Percentiles rank a stretch among this genome's conserved stretches.
Evolutionary conservation across 1,140 invertebrate genomes (phyloP).

Genomic region (Penaeus indicus): DNA sequence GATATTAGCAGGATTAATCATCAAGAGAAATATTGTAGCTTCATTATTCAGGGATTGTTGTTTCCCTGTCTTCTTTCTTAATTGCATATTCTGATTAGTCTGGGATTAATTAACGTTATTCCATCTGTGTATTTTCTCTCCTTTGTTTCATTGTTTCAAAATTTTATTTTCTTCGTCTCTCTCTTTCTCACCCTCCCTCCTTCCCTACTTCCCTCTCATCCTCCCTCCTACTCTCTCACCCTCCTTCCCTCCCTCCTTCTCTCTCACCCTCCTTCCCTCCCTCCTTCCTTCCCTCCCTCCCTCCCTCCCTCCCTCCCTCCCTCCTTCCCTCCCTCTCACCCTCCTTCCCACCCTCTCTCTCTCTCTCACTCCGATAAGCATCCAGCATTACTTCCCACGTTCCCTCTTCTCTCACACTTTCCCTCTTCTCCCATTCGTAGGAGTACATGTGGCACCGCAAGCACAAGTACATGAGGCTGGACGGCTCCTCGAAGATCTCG

Average conservation of each 20-base stretch:
- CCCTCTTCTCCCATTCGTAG: slow-evolving; percentile 70
- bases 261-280: too few species aligned
- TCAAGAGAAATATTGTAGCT: too few species aligned
- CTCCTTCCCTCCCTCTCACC: not conserved
- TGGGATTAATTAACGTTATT: too few species aligned
- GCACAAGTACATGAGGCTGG: slow-evolving; percentile 91
- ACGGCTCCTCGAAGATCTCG: slow-evolving; percentile 93
- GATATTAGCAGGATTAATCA: too few species aligned
- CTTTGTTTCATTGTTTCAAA: too few species aligned
- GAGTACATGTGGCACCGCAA: slow-evolving; percentile 95
- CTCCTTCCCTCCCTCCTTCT: not conserved
- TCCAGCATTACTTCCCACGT: too few species aligned
- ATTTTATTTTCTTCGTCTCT: not conserved
- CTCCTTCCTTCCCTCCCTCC: not conserved
- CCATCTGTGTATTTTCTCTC: too few species aligned
- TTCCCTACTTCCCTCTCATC: not conserved
- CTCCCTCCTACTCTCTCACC: not conserved
- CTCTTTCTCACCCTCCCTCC: not conserved
- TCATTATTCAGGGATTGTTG: too few species aligned
- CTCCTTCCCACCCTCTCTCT: not conserved
- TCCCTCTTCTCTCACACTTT: too few species aligned
- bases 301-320: not conserved
- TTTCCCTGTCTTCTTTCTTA: too few species aligned
- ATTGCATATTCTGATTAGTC: too few species aligned
- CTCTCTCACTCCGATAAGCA: too few species aligned